Base-by-base conservation (phyloP, 2,797 vertebrate species). In the Diceros bicornis region DNA sequence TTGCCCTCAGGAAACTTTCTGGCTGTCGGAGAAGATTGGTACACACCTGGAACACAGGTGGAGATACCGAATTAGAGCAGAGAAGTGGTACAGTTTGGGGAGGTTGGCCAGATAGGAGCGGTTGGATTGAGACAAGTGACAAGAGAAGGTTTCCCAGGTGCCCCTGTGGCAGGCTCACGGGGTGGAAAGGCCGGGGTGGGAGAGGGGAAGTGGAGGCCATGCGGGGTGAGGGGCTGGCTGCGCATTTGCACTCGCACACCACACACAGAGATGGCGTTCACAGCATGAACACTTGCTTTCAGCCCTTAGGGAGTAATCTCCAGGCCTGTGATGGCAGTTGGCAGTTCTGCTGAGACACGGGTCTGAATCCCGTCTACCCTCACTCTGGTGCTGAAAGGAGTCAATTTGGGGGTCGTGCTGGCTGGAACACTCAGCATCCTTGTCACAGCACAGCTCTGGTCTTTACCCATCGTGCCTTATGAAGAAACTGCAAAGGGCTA, bases 171-270 rank as follows among this genome's bases (percentile, higher is more conserved):
- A 88, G 37, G 32, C 29, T 75, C 74, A 44, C 10, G 78, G 69
- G 44, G 55, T 27, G 14, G 23, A 37, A 69, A 20, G 52, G 20
- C 81, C 37, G 21, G 23, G 50, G n/a, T 5, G 20, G 88, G 57
- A 52, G 34, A 84, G 4, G 14, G 64, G 61, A 68, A 62, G 75
- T 12, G 23, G 69, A 55, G n/a, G 27, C 8, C 47, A 12, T 2
- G 5, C 6, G 18, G 72, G 12, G 17, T 4, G 44, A 75, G 20
- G 29, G 32, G 18, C 17, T 61, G 61, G 66, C 2, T 82, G 14
- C 32, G 12, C 0, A 0, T 34, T 44, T 11, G 41, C n/a, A 25
- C 21, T 25, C 50, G 14, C 57, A 13, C 17, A 18, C 17, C 14
- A 4, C 2, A 23, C 3, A 57, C 27, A 25, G 32, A 79, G 72